Base-by-base conservation (phyloP, 1,140 invertebrate species). In the Argopecten irradians region DNA sequence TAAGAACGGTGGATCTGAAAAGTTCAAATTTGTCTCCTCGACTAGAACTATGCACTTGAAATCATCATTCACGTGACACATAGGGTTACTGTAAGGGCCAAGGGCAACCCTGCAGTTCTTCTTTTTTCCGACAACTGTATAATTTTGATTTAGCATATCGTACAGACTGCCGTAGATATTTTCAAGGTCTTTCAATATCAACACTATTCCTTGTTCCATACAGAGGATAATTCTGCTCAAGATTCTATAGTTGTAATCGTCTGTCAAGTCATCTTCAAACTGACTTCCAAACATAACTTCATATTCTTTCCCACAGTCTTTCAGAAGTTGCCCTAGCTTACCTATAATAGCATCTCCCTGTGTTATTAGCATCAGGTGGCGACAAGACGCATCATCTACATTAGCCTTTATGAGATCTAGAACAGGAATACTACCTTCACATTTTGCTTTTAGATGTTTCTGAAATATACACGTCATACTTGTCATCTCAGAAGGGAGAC, bases 131-230 rank as follows among this genome's bases (percentile, higher is more conserved):
- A 93, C 92, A 46, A 91, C 55, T 22, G 91, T 92, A 46, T 93
- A 93, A 85, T 94, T 93, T 41, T 94, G 93, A 88, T 94, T 94
- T 0, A 94, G 35, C 91, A 93, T 93, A 83, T 94, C 93, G 90
- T 94, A 94, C 0, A 94, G 43, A 88, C 93, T 94, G 34, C 93
- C 93, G 88, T 94, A 94, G 33, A 94, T 93, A 43, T 87, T 92
- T 43, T 94, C 93, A 19, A 93, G 82, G 84, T 93, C 93, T 86
- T 93, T 91, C 34, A 94, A 82, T 8, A 94, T 91, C 11, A 94
- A 46, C 36, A 92, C 91, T 82, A 91, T 86, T 3, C 93, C 93
- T 87, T 92, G 91, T 88, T 94, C 93, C 93, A 94, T 94, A 41
- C 93, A 93, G 1, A 93, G 85, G n/a, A 93, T 94, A 19, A 94